Base-by-base conservation (phyloP, 1,140 invertebrate genomes). In the Ostrea denselamellosa region DNA sequence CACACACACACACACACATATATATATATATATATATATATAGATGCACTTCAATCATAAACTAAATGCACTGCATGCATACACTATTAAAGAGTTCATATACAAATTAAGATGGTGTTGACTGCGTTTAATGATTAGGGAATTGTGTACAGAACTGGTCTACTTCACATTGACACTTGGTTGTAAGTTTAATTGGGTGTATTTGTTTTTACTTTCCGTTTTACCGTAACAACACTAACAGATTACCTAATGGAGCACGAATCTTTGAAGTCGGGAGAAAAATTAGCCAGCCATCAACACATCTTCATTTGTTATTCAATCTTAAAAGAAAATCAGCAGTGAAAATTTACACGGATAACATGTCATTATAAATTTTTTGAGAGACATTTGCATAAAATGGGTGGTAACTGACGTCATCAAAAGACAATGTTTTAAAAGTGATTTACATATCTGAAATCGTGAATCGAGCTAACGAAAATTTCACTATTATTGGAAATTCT, bases 281-380 rank as follows among this genome's bases (percentile, higher is more conserved):
- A 77, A 34, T 77, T 77, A 25, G 28, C 68, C 22, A 34, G 14
- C 22, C 68, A 77, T 77, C 10, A 77, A 77, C 25, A 28, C 8
- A 25, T 28, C 28, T 17, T 77, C 68, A 77, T 77, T 77, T 17
- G 68, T 77, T 77, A 77, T 77, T 77, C 68, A 34, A 77, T 77
- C 68, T 77, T 77, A 77, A 77, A 71, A 25, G n/a, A 77, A 77
- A 34, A 77, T 77, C 68, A 77, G 68, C 68, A 77, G 68, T 77
- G 68, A 77, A 77, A 62, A 12, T 77, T 77, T 62, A 28, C 28
- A 77, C 25, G 68, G 68, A 77, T 77, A 77, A 77, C 68, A 77
- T 77, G 22, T 77, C 68, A 77, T 77, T 77, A 77, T 77, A 77
- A 77, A 77, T 25, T 77, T 25, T 77, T 77, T 28, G 14, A 34